Percentiles rank a stretch among this genome's conserved stretches.
phyloP scores from a whole-genome alignment of 2,797 vertebrate species.

The Crossoptilon crossoptilon region DNA sequence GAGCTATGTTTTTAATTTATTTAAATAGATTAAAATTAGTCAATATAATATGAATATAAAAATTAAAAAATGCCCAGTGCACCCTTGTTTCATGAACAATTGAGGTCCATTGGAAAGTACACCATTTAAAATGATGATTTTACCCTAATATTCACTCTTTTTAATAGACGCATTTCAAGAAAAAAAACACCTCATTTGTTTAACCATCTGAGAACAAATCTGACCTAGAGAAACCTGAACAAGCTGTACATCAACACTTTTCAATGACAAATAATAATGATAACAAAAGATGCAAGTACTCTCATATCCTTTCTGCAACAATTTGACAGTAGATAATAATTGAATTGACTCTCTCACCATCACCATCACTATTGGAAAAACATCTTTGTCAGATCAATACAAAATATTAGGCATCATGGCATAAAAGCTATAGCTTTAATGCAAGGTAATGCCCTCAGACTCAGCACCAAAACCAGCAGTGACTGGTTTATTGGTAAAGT shows the following conservation, averaged over 20 bases:
- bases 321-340: constrained; percentile 43
- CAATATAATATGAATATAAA: neutral
- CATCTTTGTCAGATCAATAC: neutral
- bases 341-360: constrained; percentile 32
- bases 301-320: constrained; percentile 12
- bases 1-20: neutral
- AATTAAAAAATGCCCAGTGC: neutral
- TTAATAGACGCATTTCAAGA: neutral
- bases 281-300: neutral
- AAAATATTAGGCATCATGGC: neutral
- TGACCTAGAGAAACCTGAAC: neutral
- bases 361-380: neutral
- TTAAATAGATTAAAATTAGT: neutral
- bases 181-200: neutral
- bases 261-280: neutral
- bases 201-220: neutral
- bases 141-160: neutral
- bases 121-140: neutral
- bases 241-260: constrained; percentile 12
- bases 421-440: neutral
- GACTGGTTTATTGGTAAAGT: neutral
- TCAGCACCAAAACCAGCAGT: neutral
- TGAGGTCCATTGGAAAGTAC: neutral
- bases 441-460: neutral
- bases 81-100: neutral